Percentiles rank a stretch among this genome's conserved stretches.
Evolutionary conservation across 2,888 invertebrate genomes (phyloP).

Genomic region (Latrodectus hesperus): DNA sequence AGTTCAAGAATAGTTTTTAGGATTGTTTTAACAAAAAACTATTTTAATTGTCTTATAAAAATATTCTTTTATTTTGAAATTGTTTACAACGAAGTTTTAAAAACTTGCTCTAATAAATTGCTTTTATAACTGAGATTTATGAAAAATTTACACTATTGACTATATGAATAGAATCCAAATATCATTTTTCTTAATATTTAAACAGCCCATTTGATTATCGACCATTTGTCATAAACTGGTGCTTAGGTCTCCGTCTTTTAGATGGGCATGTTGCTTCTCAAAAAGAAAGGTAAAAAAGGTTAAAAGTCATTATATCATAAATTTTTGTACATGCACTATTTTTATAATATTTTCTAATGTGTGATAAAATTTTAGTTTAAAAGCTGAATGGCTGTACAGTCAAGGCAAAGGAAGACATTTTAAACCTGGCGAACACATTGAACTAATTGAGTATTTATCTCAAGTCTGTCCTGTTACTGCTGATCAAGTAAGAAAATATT

Average conservation of each 20-base stretch:
- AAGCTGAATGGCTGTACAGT: slow-evolving; percentile 96
- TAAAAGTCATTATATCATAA: not conserved
- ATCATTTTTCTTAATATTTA: slow-evolving; percentile 10
- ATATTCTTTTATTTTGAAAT: too few relatives aligned
- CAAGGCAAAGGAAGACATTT: slow-evolving; percentile 94
- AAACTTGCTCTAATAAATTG: too few relatives aligned
- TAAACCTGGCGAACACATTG: slow-evolving; percentile 86
- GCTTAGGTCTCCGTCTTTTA: slow-evolving; percentile 88
- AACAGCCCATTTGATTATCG: slow-evolving; percentile 84
- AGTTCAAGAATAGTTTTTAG: too few relatives aligned
- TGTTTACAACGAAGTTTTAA: too few relatives aligned
- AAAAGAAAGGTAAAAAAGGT: slow-evolving; percentile 85
- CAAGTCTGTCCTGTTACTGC: slow-evolving; percentile 82
- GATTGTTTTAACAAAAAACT: too few relatives aligned
- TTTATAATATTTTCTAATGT: not conserved
- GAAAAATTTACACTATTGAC: too few relatives aligned
- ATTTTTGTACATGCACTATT: not conserved
- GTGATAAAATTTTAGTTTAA: slow-evolving; percentile 78
- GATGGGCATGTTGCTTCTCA: slow-evolving; percentile 93
- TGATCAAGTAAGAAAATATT: slow-evolving; percentile 47
- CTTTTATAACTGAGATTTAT: too few relatives aligned
- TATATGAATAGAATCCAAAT: not conserved
- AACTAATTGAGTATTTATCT: slow-evolving; percentile 87
- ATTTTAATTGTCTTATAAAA: too few relatives aligned
- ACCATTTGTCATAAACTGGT: slow-evolving; percentile 95